Evolutionary conservation across 2,113 vertebrate genomes (phyloP), one percentile per base, ranked within the genome.

Genomic region (Cephalopterus ornatus): DNA sequence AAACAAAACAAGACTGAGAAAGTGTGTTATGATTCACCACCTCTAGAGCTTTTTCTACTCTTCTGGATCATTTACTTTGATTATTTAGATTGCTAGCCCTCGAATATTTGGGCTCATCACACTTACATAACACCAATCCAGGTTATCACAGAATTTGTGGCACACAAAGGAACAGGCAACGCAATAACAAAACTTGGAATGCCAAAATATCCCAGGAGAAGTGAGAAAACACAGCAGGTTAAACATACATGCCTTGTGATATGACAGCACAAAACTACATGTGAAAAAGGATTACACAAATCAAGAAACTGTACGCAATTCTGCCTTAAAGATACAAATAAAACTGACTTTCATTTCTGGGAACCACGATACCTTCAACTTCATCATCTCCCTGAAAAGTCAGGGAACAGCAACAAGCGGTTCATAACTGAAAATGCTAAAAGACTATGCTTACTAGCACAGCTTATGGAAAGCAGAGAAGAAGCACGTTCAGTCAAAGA

Each of bases 1-100:
- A 96, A 96, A 93, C 81, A 96, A 95, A 96, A 96, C 82, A 92
- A 85, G 65, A 88, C 77, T 79, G 74, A 91, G 73, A 95, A 89
- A 82, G 77, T 2, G 8, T 63, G 79, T 75, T 91, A 90, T 93
- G 92, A 96, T 93, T 95, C 93, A 95, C 39, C 59, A 63, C 42
- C 55, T 74, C 52, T 23, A 58, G 65, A 90, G 55, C 75, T 44
- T 35, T 80, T 92, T 92, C 88, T 72, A 88, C 82, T 88, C 88
- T 71, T 75, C 72, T 52, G 55, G 72, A 92, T 86, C 90, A 39
- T 39, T 92, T 30, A 49, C 37, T 73, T 55, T 58, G 78, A 92
- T 91, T 90, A 86, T 94, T 90, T 83, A 84, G 39, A 63, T 30
- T 77, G 42, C 14, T 42, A 79, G 35, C 8, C 65, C 27, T 24